Evolutionary conservation across 2,797 vertebrate species (phyloP), one percentile per base, ranked within the genome.

Genomic region (Pipistrellus pygmaeus): DNA sequence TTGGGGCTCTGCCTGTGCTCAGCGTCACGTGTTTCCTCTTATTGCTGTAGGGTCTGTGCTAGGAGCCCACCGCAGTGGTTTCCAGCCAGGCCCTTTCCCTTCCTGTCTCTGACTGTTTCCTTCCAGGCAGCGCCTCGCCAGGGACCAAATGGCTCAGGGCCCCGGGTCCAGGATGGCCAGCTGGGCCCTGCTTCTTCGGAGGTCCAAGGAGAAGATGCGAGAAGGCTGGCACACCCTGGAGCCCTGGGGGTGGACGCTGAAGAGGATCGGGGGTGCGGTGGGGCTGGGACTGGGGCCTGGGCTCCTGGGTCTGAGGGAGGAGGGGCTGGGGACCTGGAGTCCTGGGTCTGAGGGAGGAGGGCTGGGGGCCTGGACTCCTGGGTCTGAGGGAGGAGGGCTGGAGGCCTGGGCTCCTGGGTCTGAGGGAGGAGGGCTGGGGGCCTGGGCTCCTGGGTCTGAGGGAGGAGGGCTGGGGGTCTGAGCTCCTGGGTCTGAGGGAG

Each of bases 241-340:
- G 35, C 97, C 97, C 81, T 97, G 97, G 97, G 81, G 86, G 0
- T 95, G 94, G 95, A 97, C 95, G 0, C 87, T 97, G 93, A 97
- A 92, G 78, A 97, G 12, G 94, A 97, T 97, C 0, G 97, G 97
- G 87, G 96, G 96, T 97, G 75, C 6, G 18, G 3, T 10, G 73
- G 64, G 32, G 11, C 30, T n/a, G 21, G 32, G 99, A 27, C 35
- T 38, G 38, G 7, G 2, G 44, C 11, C 38, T 8, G 17, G 32
- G 12, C 48, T 48, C 48, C 48, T 48, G 44, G 51, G 41, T 55
- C 44, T 44, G 32, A 53, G 96, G 78, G 99, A 99, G 55, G 99
- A 62, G n/a, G 51, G 23, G 2, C 21, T 8, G 9, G 57, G 5
- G 57, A 3, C 0, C 14, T 3, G 64, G n/a, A 6, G 8, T 1